Evolutionary conservation across 1,140 invertebrate species (phyloP).

Genomic region (Macrosteles quadrilineatus): DNA sequence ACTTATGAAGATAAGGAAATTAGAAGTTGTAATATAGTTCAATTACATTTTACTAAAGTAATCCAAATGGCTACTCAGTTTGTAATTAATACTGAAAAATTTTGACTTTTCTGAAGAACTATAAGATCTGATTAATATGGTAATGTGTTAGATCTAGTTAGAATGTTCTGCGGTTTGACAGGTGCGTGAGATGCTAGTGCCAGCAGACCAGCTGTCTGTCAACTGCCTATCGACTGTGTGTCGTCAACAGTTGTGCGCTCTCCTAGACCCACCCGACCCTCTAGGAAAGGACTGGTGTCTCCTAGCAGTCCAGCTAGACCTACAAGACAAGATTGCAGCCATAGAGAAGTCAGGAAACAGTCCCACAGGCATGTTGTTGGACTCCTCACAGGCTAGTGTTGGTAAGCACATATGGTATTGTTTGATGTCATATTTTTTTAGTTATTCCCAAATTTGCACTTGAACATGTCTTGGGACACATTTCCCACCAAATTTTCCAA

Average conservation of each 20-base stretch:
- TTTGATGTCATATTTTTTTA: not conserved
- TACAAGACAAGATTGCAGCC: slow-evolving; percentile 35
- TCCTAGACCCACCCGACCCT: slow-evolving; percentile 75
- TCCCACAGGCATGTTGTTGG: slow-evolving; percentile 36
- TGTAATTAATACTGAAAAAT: no score
- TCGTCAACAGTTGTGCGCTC: slow-evolving; percentile 57
- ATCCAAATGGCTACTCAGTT: no score
- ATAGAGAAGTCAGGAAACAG: slow-evolving; percentile 37
- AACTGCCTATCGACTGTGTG: slow-evolving; percentile 52
- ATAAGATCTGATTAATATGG: no score
- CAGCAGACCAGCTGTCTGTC: slow-evolving; percentile 39
- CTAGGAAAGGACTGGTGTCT: slow-evolving; percentile 84
- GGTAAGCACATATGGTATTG: slow-evolving; percentile 21
- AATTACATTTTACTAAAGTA: no score
- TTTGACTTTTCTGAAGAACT: no score
- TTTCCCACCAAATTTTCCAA: not conserved
- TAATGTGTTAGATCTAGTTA: no score
- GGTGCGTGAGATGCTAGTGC: slow-evolving; percentile 51
- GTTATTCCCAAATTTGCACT: not conserved
- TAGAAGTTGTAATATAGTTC: no score
- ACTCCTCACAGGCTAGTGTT: slow-evolving; percentile 24
- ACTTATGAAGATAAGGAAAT: no score
- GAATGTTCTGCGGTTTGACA: no score
- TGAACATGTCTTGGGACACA: not conserved
- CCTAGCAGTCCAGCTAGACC: slow-evolving; percentile 71